Evolutionary conservation across 2,888 invertebrate genomes (phyloP).

Genomic region (Archips xylosteana): DNA sequence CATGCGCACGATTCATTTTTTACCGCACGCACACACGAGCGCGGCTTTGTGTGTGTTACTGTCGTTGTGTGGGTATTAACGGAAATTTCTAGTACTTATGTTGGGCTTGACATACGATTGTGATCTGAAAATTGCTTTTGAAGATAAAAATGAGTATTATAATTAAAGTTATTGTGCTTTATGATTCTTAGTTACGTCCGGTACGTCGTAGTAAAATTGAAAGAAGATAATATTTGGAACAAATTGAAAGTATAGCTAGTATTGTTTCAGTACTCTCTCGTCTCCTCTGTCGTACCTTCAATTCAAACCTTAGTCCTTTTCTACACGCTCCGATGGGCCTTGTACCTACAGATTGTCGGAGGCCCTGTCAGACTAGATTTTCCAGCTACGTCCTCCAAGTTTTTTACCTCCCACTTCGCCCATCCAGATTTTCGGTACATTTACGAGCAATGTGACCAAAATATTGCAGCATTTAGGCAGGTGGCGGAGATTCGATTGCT

Average conservation of each 20-base stretch:
- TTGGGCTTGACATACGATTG: slow-evolving; percentile 29
- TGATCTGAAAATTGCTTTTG: slow-evolving; percentile 31
- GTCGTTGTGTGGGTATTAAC: slow-evolving; percentile 31
- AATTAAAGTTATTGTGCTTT: slow-evolving; percentile 7
- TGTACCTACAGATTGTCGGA: too few relatives aligned
- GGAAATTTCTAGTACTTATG: slow-evolving; percentile 35
- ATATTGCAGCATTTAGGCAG: too few relatives aligned
- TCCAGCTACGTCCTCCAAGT: too few relatives aligned
- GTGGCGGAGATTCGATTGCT: too few relatives aligned
- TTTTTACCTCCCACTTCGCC: too few relatives aligned
- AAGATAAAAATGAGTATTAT: slow-evolving; percentile 13
- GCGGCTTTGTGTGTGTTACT: slow-evolving; percentile 20
- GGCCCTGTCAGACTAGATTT: too few relatives aligned
- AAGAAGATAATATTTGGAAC: neutral
- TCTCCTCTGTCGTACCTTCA: too few relatives aligned
- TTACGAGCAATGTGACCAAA: too few relatives aligned
- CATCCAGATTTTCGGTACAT: too few relatives aligned
- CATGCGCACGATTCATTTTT: slow-evolving; percentile 30
- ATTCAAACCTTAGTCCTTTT: too few relatives aligned
- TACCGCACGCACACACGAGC: slow-evolving; percentile 26
- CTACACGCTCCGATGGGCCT: too few relatives aligned
- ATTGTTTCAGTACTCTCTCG: too few relatives aligned
- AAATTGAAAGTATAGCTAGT: neutral
- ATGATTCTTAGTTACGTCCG: slow-evolving; percentile 2
- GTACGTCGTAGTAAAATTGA: neutral